Evolutionary conservation across 2,888 invertebrate genomes (phyloP).

Genomic region (Synergus itoensis): DNA sequence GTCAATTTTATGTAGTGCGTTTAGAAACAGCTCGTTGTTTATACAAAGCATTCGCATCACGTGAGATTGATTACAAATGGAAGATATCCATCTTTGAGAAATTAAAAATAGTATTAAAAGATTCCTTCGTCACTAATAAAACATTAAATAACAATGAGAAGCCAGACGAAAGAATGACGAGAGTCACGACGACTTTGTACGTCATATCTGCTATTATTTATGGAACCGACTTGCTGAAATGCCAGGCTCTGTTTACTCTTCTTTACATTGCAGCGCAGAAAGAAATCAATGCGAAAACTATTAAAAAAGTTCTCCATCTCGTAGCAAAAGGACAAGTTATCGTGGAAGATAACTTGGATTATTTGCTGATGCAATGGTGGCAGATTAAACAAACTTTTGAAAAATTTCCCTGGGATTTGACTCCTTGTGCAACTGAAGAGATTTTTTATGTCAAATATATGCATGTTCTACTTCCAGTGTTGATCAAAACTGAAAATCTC

Average conservation of each 20-base stretch:
- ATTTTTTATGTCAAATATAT: constrained; percentile 77
- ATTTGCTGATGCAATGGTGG: constrained; percentile 79
- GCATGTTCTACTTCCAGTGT: constrained; percentile 75
- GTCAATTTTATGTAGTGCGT: constrained; percentile 76
- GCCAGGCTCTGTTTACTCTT: constrained; percentile 80
- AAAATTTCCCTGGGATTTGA: constrained; percentile 77
- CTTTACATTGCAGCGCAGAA: constrained; percentile 80
- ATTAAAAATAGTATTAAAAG: constrained; percentile 62
- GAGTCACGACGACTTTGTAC: constrained; percentile 81
- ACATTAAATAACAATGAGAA: constrained; percentile 37
- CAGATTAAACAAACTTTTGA: constrained; percentile 72
- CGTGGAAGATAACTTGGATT: constrained; percentile 77
- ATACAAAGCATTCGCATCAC: constrained; percentile 69
- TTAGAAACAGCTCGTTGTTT: constrained; percentile 75
- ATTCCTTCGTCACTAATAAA: constrained; percentile 39
- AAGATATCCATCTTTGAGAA: constrained; percentile 71
- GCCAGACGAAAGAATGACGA: constrained; percentile 80
- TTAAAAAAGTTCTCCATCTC: constrained; percentile 79
- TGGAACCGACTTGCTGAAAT: constrained; percentile 77
- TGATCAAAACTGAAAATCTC: constrained; percentile 73
- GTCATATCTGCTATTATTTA: constrained; percentile 80
- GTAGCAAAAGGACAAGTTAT: constrained; percentile 60
- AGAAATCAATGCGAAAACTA: constrained; percentile 75
- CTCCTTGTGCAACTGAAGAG: constrained; percentile 71
- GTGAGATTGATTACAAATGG: constrained; percentile 59